Percentiles rank a stretch among this genome's conserved stretches.
Evolutionary conservation across 2,113 vertebrate genomes (phyloP).

Genomic region (Regulus satrapa): DNA sequence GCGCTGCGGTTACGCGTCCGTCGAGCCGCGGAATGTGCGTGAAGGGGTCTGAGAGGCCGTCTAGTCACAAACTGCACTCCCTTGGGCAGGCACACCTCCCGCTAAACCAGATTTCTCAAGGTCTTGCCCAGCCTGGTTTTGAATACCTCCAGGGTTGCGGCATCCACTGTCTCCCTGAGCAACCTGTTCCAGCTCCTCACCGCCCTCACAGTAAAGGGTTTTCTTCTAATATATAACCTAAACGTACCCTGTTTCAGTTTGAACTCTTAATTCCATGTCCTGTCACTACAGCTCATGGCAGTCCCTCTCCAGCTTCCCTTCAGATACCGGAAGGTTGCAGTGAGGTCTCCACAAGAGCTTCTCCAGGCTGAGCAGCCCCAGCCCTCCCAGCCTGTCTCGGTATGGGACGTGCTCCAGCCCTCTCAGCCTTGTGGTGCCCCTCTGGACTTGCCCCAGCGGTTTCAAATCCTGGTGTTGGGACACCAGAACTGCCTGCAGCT

Average conservation of each 20-base stretch:
- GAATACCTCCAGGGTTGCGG: background rate
- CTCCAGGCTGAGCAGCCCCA: background rate
- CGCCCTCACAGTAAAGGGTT: background rate
- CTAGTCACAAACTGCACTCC: no score
- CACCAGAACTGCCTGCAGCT: background rate
- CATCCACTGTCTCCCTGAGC: background rate
- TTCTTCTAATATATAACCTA: background rate
- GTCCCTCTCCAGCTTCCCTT: background rate
- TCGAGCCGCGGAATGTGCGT: no score
- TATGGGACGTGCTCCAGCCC: background rate
- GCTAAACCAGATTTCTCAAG: background rate
- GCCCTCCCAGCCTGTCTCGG: rapidly evolving
- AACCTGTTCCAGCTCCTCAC: background rate
- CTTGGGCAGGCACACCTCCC: background rate
- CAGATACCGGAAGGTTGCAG: rapidly evolving
- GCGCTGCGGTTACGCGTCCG: no score
- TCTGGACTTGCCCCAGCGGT: background rate
- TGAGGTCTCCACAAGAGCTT: background rate
- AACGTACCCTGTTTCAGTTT: background rate
- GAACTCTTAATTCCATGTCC: background rate
- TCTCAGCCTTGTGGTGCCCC: background rate
- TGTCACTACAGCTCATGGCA: background rate
- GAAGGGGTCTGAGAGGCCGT: background rate
- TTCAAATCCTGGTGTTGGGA: background rate
- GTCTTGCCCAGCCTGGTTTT: background rate